A percentile compares a stretch with the other conserved stretches of the same genome.
Evolutionary conservation across 2,113 vertebrate species (phyloP).

Genomic region (Hyaena hyaena): DNA sequence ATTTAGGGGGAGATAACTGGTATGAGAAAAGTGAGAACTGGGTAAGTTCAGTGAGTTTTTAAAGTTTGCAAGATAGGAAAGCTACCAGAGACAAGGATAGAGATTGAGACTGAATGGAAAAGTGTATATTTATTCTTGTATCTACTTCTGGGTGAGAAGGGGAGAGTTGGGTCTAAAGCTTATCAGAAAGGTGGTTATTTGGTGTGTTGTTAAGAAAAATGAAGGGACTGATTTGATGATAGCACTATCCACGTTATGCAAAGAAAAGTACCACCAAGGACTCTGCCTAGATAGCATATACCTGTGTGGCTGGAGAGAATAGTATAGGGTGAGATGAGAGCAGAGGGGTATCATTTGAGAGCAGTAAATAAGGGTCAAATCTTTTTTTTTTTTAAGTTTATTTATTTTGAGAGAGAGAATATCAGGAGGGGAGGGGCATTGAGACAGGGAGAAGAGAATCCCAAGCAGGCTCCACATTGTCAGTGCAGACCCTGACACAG

Average conservation of each 20-base stretch:
- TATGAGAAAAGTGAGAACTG: slow-evolving; percentile 7
- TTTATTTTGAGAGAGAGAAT: too few relatives aligned
- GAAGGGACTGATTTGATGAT: neutral
- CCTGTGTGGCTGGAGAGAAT: neutral
- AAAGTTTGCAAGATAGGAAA: neutral
- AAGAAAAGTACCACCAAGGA: neutral
- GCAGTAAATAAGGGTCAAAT: neutral
- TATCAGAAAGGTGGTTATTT: neutral
- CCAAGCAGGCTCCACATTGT: too few relatives aligned
- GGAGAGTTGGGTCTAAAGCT: neutral
- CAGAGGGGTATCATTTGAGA: neutral
- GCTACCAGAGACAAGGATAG: neutral
- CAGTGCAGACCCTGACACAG: too few relatives aligned
- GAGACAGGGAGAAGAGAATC: too few relatives aligned
- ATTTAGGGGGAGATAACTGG: neutral
- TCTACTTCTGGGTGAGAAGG: neutral
- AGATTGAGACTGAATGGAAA: neutral
- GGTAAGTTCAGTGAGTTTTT: neutral
- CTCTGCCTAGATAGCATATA: neutral
- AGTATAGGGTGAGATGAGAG: neutral
- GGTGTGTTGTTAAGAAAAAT: neutral
- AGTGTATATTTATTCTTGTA: neutral
- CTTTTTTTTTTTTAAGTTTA: neutral
- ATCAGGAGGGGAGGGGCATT: too few relatives aligned
- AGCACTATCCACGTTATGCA: neutral